phyloP scores from a whole-genome alignment of 2,888 invertebrate species.

The Encarsia formosa region DNA sequence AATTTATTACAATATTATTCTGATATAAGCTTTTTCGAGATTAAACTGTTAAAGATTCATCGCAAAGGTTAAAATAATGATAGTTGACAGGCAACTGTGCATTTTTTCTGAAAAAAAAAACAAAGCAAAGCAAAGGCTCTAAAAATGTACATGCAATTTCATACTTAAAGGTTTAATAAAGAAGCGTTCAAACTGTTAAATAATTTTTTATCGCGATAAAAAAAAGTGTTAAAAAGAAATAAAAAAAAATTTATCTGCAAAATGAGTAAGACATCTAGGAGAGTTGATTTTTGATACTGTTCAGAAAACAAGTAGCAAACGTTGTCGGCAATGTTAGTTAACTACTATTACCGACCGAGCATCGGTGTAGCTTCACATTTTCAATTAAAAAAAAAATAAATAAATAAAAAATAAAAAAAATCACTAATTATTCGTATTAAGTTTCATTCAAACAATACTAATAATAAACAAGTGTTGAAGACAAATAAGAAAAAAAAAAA shows the following conservation, averaged over 20 bases:
- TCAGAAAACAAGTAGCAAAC: too few relatives aligned
- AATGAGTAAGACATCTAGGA: constrained; percentile 22
- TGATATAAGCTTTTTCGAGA: constrained; percentile 27
- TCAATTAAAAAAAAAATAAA: too few relatives aligned
- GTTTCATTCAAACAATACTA: too few relatives aligned
- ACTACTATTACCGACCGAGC: neutral
- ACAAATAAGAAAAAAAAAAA: too few relatives aligned
- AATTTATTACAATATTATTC: constrained; percentile 26
- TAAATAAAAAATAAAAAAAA: too few relatives aligned
- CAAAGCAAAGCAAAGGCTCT: neutral
- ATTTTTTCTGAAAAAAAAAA: neutral
- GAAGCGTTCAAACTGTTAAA: constrained; percentile 25
- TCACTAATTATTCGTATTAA: too few relatives aligned
- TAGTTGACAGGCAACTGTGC: constrained; percentile 10
- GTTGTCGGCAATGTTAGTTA: too few relatives aligned
- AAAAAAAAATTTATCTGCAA: constrained; percentile 9
- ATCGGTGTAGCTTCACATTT: too few relatives aligned
- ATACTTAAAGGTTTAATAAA: neutral
- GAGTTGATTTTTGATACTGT: constrained; percentile 34
- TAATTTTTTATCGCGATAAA: constrained; percentile 22
- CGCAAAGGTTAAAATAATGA: neutral
- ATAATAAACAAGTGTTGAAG: too few relatives aligned
- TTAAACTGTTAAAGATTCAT: constrained; percentile 20
- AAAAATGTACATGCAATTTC: constrained; percentile 1
- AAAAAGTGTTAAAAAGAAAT: neutral